Evolutionary conservation across 2,113 vertebrate species (phyloP).

Genomic region (Ammodytes dubius): DNA sequence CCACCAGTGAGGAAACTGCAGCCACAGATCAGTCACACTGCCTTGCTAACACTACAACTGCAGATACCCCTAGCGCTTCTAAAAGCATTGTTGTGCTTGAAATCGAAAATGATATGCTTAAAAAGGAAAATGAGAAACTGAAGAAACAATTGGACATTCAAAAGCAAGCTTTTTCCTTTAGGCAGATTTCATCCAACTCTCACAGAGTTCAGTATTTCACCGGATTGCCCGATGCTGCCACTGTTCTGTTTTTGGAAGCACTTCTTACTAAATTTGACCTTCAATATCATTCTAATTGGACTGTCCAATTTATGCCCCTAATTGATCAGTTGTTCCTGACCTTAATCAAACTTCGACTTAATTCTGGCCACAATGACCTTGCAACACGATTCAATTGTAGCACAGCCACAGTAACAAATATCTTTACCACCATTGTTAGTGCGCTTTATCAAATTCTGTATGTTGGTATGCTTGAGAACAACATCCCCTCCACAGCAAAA

Average conservation of each 20-base stretch:
- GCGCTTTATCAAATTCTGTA: too few species aligned
- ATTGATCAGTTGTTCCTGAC: too few species aligned
- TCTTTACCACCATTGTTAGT: too few species aligned
- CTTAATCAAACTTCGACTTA: too few species aligned
- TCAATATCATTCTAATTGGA: slow-evolving; percentile 26
- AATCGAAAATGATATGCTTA: background rate
- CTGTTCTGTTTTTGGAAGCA: slow-evolving; percentile 18
- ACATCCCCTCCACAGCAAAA: too few species aligned
- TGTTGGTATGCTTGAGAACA: too few species aligned
- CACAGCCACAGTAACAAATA: too few species aligned
- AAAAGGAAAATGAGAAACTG: slow-evolving; percentile 17
- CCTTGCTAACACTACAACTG: background rate
- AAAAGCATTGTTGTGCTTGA: background rate
- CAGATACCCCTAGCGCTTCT: slow-evolving; percentile 1
- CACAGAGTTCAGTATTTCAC: slow-evolving; percentile 23
- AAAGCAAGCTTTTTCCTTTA: slow-evolving; percentile 35
- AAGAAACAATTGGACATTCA: background rate
- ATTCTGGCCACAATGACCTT: too few species aligned
- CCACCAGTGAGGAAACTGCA: background rate
- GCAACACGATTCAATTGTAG: too few species aligned
- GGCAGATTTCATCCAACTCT: background rate
- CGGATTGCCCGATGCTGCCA: slow-evolving; percentile 25
- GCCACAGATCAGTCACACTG: background rate
- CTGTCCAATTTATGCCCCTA: slow-evolving; percentile 18
- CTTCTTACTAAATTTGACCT: slow-evolving; percentile 34